These are phyloP conservation scores for Pachyrhynchus sulphureomaculatus DNA, from an alignment of 1,140 invertebrate species.

Conservation along the genomic window DNA sequence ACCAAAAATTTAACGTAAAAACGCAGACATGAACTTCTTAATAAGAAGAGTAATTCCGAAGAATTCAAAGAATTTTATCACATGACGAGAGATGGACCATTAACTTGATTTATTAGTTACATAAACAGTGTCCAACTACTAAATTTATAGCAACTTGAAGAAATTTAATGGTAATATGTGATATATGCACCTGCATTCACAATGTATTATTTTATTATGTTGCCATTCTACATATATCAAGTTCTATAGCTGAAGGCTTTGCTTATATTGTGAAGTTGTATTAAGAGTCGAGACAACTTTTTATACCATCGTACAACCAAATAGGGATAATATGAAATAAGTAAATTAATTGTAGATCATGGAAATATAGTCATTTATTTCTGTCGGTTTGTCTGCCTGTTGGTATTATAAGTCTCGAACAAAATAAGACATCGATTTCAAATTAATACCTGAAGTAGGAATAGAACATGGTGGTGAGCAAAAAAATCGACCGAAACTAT, in stretches of 20 bases:
- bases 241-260: slow-evolving; percentile 1
- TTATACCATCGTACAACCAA: slow-evolving; percentile 22
- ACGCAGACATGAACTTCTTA: too few species aligned
- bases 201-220: slow-evolving; percentile 33
- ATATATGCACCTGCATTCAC: slow-evolving; percentile 37
- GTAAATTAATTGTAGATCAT: too few species aligned
- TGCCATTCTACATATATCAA: slow-evolving; percentile 27
- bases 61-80: slow-evolving; percentile 30
- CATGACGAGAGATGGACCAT: slow-evolving; percentile 37
- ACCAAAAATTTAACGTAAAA: too few species aligned
- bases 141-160: slow-evolving; percentile 38
- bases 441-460: too few species aligned
- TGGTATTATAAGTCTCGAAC: too few species aligned
- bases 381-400: too few species aligned
- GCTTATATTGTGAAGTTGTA: neutral
- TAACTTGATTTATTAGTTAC: slow-evolving; percentile 41
- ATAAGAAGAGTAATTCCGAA: too few species aligned
- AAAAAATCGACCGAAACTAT: too few species aligned
- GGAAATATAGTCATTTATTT: too few species aligned
- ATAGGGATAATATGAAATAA: slow-evolving; percentile 3
- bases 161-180: slow-evolving; percentile 41
- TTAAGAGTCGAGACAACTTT: slow-evolving; percentile 5
- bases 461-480: too few species aligned
- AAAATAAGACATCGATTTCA: too few species aligned
- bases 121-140: slow-evolving; percentile 28